These are phyloP conservation scores for Anguilla japonica DNA, from an alignment of 2,113 vertebrate species.

Conservation along the genomic window DNA sequence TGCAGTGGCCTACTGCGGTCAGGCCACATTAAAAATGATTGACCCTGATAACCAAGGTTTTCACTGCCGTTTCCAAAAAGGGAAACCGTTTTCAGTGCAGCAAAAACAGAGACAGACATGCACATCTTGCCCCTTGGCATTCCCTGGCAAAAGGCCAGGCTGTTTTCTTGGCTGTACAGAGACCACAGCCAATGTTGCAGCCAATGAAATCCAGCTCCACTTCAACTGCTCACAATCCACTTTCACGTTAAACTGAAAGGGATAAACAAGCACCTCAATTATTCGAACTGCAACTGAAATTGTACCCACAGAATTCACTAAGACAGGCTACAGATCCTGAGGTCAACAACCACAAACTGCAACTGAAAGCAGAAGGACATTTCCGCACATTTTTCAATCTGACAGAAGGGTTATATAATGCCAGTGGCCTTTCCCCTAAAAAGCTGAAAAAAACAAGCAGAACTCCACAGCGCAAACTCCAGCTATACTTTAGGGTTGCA, in stretches of 20 bases:
- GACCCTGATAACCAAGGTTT: not conserved
- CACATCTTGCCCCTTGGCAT: not conserved
- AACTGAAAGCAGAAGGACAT: not conserved
- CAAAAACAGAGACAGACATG: not conserved
- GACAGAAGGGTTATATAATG: not conserved
- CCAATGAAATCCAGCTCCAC: not conserved
- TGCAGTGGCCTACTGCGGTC: not conserved
- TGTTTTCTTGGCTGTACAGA: not conserved
- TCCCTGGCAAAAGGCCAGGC: not conserved
- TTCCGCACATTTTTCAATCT: not conserved
- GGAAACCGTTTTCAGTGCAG: not conserved
- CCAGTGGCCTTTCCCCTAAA: slow-evolving; percentile 12
- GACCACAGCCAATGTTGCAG: not conserved
- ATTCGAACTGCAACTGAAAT: not conserved
- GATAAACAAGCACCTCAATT: not conserved
- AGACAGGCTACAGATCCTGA: not conserved
- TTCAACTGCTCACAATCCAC: not conserved
- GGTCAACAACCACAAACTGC: not conserved
- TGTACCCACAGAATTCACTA: not conserved
- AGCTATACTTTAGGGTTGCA: not conserved
- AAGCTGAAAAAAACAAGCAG: not conserved
- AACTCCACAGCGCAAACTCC: not conserved
- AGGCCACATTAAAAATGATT: not conserved
- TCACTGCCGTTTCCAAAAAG: not conserved
- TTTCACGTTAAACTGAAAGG: not conserved